phyloP scores from a whole-genome alignment of 2,113 vertebrate genomes.

The Rafetus swinhoei region DNA sequence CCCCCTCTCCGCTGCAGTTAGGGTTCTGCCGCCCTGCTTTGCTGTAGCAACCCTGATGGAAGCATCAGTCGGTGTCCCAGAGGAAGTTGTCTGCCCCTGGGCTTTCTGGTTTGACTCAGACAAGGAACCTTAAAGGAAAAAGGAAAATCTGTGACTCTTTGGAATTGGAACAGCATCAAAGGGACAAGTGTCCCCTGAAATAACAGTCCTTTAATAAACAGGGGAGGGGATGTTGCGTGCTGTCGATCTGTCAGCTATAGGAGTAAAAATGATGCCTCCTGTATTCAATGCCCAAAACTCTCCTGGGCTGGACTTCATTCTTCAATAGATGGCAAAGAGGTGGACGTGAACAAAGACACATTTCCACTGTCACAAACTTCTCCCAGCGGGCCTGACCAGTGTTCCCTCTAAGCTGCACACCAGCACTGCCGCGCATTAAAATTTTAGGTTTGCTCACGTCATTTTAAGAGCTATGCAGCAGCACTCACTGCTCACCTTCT shows the following conservation, averaged over 20 bases:
- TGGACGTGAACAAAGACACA: neutral
- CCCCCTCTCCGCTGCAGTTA: neutral
- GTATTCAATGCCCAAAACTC: accelerated
- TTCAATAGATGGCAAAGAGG: neutral
- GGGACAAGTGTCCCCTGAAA: neutral
- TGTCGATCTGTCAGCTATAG: neutral
- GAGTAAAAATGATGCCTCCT: neutral
- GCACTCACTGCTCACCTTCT: too few species aligned
- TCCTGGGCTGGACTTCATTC: neutral
- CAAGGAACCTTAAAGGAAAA: neutral
- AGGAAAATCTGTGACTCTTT: neutral
- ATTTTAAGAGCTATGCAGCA: too few species aligned
- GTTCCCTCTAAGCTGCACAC: too few species aligned
- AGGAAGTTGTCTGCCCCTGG: neutral
- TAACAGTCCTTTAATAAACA: accelerated
- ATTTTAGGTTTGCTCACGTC: too few species aligned
- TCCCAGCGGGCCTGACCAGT: accelerated
- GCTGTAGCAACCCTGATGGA: slow-evolving; percentile 17
- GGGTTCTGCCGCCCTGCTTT: neutral
- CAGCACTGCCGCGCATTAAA: too few species aligned
- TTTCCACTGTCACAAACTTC: neutral
- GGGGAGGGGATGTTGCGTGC: neutral
- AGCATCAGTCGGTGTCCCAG: neutral
- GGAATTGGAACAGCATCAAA: neutral
- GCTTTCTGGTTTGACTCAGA: accelerated